phyloP scores from a whole-genome alignment of 2,113 vertebrate genomes.

The Lagopus leucura region DNA sequence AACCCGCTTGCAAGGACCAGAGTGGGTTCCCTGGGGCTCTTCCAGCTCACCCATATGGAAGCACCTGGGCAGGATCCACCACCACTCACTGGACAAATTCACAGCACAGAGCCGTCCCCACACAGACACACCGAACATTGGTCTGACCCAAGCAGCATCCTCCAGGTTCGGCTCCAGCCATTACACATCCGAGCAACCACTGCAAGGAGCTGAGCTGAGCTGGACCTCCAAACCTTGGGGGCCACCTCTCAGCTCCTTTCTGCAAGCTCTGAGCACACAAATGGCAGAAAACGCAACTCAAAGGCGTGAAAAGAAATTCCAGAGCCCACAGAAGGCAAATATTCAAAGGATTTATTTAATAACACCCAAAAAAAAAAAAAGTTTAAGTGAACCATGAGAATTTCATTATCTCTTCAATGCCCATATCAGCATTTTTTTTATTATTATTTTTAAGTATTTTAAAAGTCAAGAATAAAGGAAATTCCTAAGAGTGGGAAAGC shows the following conservation, averaged over 20 bases:
- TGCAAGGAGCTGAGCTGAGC: rapidly evolving
- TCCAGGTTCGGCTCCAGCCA: not conserved
- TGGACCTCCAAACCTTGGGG: not conserved
- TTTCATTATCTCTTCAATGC: not conserved
- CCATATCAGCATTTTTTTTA: not conserved
- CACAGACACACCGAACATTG: not conserved
- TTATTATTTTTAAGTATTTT: not conserved
- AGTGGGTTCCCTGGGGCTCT: not conserved
- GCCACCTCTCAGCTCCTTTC: not conserved
- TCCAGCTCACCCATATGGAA: rapidly evolving
- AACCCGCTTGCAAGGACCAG: rapidly evolving
- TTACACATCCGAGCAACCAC: rapidly evolving
- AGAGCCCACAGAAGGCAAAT: not conserved
- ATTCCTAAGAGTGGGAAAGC: not conserved
- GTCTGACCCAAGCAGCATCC: not conserved
- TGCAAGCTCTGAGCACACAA: rapidly evolving
- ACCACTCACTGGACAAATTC: not conserved
- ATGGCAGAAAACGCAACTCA: not conserved
- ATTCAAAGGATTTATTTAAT: not conserved
- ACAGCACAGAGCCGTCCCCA: not conserved
- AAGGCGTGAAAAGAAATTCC: not conserved
- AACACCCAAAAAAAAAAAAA: not conserved
- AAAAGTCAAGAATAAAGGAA: not conserved
- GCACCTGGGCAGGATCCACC: not conserved
- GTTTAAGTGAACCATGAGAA: not conserved